These are phyloP conservation scores for Sialia sialis DNA, from an alignment of 2,113 vertebrate genomes.

Conservation along the genomic window DNA sequence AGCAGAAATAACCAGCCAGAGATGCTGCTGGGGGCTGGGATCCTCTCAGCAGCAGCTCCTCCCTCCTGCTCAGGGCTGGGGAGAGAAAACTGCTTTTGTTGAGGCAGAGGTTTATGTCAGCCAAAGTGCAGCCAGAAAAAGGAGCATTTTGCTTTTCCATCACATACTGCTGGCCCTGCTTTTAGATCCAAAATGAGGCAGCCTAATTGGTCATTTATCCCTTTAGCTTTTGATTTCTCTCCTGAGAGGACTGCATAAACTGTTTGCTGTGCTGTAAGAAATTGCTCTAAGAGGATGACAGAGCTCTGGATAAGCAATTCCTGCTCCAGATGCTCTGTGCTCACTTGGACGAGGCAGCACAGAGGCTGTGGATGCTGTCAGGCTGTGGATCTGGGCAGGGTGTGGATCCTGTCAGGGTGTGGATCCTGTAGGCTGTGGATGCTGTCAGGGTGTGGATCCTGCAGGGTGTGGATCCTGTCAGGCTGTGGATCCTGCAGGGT, in stretches of 20 bases:
- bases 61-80: background rate
- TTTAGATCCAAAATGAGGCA: background rate
- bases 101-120: background rate
- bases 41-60: background rate
- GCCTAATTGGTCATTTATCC: constrained; percentile 34
- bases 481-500: too few species aligned
- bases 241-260: background rate
- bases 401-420: background rate
- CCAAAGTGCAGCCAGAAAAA: background rate
- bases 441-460: too few species aligned
- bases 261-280: background rate
- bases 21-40: background rate
- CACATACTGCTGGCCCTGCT: background rate
- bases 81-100: background rate
- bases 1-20: background rate
- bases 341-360: accelerated
- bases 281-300: background rate
- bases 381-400: accelerated
- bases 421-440: too few species aligned
- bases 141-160: constrained; percentile 5
- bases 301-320: background rate
- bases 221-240: constrained; percentile 13
- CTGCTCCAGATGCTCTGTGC: background rate
- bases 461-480: background rate
- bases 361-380: background rate